Base-by-base conservation (phyloP, 2,797 vertebrate species). In the Heterohyrax brucei region DNA sequence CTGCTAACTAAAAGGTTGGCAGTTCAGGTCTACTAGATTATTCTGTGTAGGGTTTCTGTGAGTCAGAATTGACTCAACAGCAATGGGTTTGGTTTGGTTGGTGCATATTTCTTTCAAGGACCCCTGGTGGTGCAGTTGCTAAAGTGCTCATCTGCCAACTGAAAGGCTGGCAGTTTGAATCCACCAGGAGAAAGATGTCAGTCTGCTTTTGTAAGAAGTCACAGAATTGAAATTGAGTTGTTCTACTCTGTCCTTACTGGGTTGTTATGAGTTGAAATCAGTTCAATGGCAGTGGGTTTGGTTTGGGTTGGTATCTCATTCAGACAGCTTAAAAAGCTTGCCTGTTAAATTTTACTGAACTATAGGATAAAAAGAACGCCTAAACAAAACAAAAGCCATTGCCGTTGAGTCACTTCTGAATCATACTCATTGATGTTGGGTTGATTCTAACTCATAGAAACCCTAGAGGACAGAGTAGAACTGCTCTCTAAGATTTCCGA, bases 251-350 rank as follows among this genome's bases (percentile, higher is more conserved):
- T 33, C 13, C 10, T 33, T 33, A 13, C 26, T 5, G 68, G 68
- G 68, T 18, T 30, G n/a, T n/a, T 33, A 13, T 70, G 68, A 14
- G 26, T 33, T 7, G 16, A n/a, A 70, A 70, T 18, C 0, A 9
- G 19, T n/a, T 70, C n/a, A 19, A 33, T 33, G 13, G 68, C 14
- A 70, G 1, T 70, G n/a, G 16, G 68, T 33, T 33, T 33, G 16
- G 68, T 33, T 33, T 70, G 10, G 21, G 59, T 21, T 61, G 59
- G 68, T 70, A 33, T 33, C n/a, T 84, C 80, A 78, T 82, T 50
- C 50, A 84, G 28, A 73, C 26, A 91, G 56, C 61, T 95, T 91
- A 88, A 62, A 66, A 44, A 82, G n/a, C 79, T 70, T 85, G 33
- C 44, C 62, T 66, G 7, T 88, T 85, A 87, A 50, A 72, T 66